Conservation (phyloP, 1,140 invertebrate species). For the Heliconius hewitsoni region DNA sequence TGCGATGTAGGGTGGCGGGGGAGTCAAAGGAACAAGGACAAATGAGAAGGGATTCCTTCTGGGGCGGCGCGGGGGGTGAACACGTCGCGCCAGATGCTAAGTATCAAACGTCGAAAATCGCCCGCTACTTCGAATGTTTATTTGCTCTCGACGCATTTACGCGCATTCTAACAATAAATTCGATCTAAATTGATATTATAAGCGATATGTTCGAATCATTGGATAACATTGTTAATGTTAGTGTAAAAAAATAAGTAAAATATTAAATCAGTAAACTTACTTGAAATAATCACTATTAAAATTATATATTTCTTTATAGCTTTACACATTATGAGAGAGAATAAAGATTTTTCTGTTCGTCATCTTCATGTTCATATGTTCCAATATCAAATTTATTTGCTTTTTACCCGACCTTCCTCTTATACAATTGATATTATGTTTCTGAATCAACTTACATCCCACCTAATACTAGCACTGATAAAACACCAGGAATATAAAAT, state of each 20-base stretch:
- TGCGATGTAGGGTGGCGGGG: not conserved
- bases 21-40: slow-evolving; percentile 3
- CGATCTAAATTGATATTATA: slow-evolving; percentile 18
- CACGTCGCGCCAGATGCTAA: slow-evolving; percentile 37
- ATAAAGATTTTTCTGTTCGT: too few species aligned
- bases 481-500: too few species aligned
- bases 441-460: too few species aligned
- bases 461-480: too few species aligned
- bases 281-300: too few species aligned
- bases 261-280: too few species aligned
- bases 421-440: too few species aligned
- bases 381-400: too few species aligned
- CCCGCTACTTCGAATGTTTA: slow-evolving; percentile 9
- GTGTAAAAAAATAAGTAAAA: not conserved
- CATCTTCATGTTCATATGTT: too few species aligned
- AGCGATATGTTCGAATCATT: slow-evolving; percentile 9
- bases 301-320: not conserved
- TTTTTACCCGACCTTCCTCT: too few species aligned
- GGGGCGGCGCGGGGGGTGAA: slow-evolving; percentile 20
- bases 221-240: not conserved
- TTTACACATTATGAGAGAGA: too few species aligned
- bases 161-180: slow-evolving; percentile 20
- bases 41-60: not conserved
- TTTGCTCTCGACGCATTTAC: slow-evolving; percentile 17
- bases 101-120: slow-evolving; percentile 32